These are phyloP conservation scores for Entomobrya proxima DNA, from an alignment of 2,888 invertebrate genomes.

Conservation along the genomic window DNA sequence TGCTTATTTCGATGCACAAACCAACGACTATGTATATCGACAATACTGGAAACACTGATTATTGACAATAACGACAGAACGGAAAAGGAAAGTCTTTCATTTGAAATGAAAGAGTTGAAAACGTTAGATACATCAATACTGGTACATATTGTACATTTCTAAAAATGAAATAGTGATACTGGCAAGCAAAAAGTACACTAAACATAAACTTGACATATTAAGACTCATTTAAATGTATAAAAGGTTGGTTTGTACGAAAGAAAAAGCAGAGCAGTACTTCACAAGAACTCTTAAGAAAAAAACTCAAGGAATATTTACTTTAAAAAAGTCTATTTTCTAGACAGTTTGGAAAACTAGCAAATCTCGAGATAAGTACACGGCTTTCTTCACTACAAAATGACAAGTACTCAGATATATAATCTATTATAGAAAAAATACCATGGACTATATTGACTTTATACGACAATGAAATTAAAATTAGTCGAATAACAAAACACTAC, in stretches of 20 bases:
- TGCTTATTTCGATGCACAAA: conserved; percentile 59
- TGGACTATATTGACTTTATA: too few relatives aligned
- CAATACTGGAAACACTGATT: not conserved
- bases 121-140: not conserved
- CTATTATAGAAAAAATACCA: too few relatives aligned
- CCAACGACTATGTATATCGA: conserved; percentile 13
- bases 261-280: conserved; percentile 52
- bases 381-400: too few relatives aligned
- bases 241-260: conserved; percentile 63
- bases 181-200: not conserved
- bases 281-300: too few relatives aligned
- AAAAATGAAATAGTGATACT: not conserved
- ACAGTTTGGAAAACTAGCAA: too few relatives aligned
- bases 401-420: too few relatives aligned
- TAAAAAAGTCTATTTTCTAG: too few relatives aligned
- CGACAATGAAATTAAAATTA: too few relatives aligned
- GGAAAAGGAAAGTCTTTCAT: not conserved
- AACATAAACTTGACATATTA: not conserved
- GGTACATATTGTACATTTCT: not conserved
- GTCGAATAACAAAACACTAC: too few relatives aligned
- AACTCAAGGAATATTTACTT: too few relatives aligned
- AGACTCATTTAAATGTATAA: not conserved
- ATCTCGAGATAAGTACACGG: too few relatives aligned
- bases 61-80: not conserved
- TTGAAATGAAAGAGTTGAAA: not conserved